phyloP scores from a whole-genome alignment of 2,113 vertebrate genomes.

The Eupsittula cactorum region DNA sequence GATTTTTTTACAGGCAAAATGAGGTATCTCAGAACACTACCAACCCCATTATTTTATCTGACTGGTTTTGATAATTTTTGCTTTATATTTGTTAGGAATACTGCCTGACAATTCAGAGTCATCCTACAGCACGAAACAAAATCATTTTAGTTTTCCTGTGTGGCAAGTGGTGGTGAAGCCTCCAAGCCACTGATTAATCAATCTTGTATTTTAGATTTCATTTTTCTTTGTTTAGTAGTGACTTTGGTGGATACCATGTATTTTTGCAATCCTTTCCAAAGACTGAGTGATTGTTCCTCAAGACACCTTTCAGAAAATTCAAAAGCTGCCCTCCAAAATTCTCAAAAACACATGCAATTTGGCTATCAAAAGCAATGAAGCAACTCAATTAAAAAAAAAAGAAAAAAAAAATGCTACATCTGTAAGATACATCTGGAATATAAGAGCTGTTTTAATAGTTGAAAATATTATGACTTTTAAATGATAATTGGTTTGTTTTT shows the following conservation, averaged over 20 bases:
- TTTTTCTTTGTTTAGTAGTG: constrained; percentile 38
- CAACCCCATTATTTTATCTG: neutral
- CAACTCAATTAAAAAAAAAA: neutral
- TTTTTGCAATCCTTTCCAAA: constrained; percentile 9
- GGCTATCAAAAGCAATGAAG: neutral
- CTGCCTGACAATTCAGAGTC: neutral
- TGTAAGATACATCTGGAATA: neutral
- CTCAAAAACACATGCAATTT: neutral
- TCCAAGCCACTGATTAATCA: neutral
- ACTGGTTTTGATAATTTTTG: neutral
- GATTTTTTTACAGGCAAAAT: neutral
- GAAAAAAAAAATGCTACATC: neutral
- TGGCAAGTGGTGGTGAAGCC: neutral
- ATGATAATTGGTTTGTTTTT: neutral
- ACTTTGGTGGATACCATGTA: constrained; percentile 36
- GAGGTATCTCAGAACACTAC: neutral
- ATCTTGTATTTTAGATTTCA: neutral
- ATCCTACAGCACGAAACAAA: neutral
- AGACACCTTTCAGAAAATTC: neutral
- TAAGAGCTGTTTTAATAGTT: neutral
- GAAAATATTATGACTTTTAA: neutral
- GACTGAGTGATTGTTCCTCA: neutral
- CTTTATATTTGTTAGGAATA: neutral
- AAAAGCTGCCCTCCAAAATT: neutral
- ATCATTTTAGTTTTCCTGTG: neutral